Conservation (phyloP, 2,888 invertebrate species). For the Pheosia tremula region DNA sequence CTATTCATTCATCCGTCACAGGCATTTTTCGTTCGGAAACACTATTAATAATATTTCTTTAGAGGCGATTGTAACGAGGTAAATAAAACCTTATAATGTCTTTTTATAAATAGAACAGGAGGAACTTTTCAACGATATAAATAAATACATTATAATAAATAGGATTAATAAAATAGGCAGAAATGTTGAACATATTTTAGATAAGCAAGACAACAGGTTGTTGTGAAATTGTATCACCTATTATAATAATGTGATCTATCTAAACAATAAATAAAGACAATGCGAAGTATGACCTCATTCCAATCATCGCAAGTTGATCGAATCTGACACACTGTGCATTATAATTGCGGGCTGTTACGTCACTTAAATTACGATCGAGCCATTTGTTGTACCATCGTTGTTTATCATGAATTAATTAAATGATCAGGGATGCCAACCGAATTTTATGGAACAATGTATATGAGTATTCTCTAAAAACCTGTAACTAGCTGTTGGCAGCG, state of each 20-base stretch:
- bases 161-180: too few species aligned
- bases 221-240: background rate
- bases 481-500: too few species aligned
- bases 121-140: too few species aligned
- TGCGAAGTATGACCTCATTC: constrained; percentile 63
- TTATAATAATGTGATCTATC: constrained; percentile 44
- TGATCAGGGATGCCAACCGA: constrained; percentile 6
- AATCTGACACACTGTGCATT: constrained; percentile 56
- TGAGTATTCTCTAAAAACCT: too few species aligned
- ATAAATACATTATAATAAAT: too few species aligned
- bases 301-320: constrained; percentile 51
- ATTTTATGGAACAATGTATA: background rate
- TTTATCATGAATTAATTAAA: constrained; percentile 25
- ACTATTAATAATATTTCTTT: too few species aligned
- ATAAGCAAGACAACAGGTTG: background rate
- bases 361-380: constrained; percentile 37
- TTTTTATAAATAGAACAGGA: too few species aligned
- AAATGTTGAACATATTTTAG: too few species aligned
- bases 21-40: too few species aligned
- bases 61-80: too few species aligned
- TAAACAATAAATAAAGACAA: constrained; percentile 60
- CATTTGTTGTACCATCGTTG: constrained; percentile 17
- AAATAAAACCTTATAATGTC: too few species aligned
- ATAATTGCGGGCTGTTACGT: constrained; percentile 51
- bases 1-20: too few species aligned